A percentile compares a stretch with the other conserved stretches of the same genome.
These are phyloP conservation scores for Entomyzon cyanotis DNA, from an alignment of 2,113 vertebrate species.

Conservation along the genomic window DNA sequence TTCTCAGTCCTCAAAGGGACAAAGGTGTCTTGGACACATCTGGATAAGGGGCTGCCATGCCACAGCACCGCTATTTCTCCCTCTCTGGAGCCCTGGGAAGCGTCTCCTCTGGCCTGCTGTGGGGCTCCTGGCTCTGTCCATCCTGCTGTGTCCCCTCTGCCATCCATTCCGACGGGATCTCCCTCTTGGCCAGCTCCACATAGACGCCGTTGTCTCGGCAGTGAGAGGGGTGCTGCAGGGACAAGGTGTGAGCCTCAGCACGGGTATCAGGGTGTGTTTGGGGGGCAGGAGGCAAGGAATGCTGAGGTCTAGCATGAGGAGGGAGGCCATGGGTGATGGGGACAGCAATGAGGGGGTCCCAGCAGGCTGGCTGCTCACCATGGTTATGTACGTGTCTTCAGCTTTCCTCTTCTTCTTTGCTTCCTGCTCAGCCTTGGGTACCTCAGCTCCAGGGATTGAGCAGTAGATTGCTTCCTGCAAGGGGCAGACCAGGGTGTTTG, in stretches of 20 bases:
- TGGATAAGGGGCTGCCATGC: neutral
- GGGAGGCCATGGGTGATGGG: neutral
- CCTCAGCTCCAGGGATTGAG: neutral
- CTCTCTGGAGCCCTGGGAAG: neutral
- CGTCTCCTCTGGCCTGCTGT: neutral
- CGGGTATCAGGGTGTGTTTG: fast-evolving
- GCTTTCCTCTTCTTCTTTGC: neutral
- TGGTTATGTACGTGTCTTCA: conserved; percentile 72
- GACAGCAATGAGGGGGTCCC: neutral
- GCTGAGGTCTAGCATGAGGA: neutral
- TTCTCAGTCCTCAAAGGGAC: neutral
- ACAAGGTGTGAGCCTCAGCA: neutral
- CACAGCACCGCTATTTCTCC: neutral
- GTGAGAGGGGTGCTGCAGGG: conserved; percentile 6
- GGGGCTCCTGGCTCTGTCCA: neutral
- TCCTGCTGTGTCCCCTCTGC: neutral
- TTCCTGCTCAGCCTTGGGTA: neutral
- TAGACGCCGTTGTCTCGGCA: neutral
- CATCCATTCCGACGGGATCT: conserved; percentile 24
- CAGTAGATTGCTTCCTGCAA: conserved; percentile 22
- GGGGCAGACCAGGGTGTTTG: neutral
- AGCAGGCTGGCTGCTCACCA: conserved; percentile 30
- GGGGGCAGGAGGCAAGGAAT: neutral
- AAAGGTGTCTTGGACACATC: neutral
- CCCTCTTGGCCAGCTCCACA: conserved; percentile 38